These are phyloP conservation scores for Zhengitettix transpicula DNA, from an alignment of 2,888 invertebrate species.

Conservation along the genomic window DNA sequence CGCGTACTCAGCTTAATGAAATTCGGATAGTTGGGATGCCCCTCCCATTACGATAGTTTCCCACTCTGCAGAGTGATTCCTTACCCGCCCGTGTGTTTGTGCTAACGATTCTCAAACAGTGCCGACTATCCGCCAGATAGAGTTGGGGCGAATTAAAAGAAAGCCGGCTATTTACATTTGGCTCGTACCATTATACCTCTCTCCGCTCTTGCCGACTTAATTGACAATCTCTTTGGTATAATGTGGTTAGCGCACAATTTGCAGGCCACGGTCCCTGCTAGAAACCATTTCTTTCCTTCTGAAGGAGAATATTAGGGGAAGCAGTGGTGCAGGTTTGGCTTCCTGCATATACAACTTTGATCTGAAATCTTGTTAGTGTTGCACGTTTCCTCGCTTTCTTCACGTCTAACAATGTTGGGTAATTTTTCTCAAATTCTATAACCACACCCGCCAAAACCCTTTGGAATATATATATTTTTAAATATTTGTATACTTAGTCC, in stretches of 20 bases:
- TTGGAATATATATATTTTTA: too few species aligned
- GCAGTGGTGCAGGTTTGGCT: too few species aligned
- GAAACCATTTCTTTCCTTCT: too few species aligned
- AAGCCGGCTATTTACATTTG: neutral
- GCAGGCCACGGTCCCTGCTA: too few species aligned
- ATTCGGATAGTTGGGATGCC: neutral
- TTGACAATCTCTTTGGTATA: neutral
- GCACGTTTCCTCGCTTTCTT: too few species aligned
- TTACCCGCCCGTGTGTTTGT: neutral
- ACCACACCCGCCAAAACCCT: too few species aligned
- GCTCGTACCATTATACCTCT: neutral
- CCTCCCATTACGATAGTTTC: neutral
- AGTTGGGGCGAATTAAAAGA: neutral
- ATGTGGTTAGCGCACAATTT: neutral
- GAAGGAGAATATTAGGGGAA: too few species aligned
- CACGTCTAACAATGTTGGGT: too few species aligned
- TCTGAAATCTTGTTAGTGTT: too few species aligned
- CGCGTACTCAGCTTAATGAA: neutral
- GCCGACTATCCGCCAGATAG: neutral
- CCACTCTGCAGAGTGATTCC: neutral
- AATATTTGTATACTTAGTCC: too few species aligned
- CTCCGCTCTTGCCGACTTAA: neutral
- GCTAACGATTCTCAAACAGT: neutral
- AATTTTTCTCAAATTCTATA: too few species aligned
- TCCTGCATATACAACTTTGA: too few species aligned